Base-by-base conservation (phyloP, 2,888 invertebrate species). In the Papilio demoleus region DNA sequence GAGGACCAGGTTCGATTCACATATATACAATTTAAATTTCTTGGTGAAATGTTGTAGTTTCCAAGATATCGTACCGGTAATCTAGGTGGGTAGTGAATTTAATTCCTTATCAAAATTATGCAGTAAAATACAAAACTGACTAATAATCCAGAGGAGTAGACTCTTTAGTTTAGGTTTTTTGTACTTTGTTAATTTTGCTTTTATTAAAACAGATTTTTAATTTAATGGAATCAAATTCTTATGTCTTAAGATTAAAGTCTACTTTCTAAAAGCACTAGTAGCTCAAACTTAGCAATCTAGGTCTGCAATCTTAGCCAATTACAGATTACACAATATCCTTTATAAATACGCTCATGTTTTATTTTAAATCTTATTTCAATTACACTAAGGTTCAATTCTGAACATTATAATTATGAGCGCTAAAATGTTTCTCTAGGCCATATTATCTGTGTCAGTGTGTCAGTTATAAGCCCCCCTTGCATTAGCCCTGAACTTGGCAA, bases 401-500 rank as follows among this genome's bases (percentile, higher is more conserved):
- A 34, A 36, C 19, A 47, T 2, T 47, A 6, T 5, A 56, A 22
- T 45, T 50, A 64, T 19, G 65, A 63, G 74, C 71, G 61, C 65
- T 71, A 70, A 73, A 72, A 73, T 73, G 74, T 71, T 38, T 67
- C 67, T 71, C 76, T 78, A 78, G 80, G 78, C 70, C 77, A 70
- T 45, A 65, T 50, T n/a, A 76, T 78, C 75, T 72, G 74, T 76
- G 79, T 75, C 74, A 78, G 75, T 78, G 73, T 76, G 77, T 73
- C 75, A 72, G 58, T 60, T 40, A 45, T 68, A 75, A 81, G 78
- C 73, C 77, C 80, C 81, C 79, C 75, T 76, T 77, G 78, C 79
- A 73, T 81, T 80, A 87, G 83, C 89, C 88, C 82, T 89, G 91
- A 89, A 90, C 90, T 90, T 90, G 90, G 74, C n/a, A 40, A 38